Evolutionary conservation across 1,140 invertebrate genomes (phyloP).

Genomic region (Papilio machaon): DNA sequence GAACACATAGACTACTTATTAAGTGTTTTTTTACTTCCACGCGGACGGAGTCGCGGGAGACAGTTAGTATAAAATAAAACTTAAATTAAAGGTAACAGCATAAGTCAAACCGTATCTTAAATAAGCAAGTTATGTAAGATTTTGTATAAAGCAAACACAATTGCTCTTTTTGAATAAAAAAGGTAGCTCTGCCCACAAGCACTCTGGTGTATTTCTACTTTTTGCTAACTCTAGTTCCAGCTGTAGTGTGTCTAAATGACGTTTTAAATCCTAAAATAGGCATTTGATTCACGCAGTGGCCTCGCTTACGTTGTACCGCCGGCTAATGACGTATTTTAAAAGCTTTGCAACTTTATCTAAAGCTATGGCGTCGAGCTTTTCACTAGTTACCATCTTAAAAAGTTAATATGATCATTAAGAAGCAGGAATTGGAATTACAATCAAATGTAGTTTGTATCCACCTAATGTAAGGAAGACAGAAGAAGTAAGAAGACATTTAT

Average conservation of each 20-base stretch:
- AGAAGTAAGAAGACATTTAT: no score
- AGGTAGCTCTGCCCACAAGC: no score
- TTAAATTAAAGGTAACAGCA: no score
- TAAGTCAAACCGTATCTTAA: no score
- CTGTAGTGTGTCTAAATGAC: no score
- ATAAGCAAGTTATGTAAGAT: no score
- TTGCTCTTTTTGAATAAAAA: not conserved
- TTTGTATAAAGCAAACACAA: not conserved
- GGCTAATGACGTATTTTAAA: constrained; percentile 10
- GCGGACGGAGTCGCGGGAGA: no score
- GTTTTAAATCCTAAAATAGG: not conserved
- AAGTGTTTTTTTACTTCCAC: no score
- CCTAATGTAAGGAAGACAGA: no score
- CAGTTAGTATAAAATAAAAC: no score
- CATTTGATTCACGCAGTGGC: constrained; percentile 6
- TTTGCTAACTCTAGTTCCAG: not conserved
- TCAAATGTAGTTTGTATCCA: not conserved
- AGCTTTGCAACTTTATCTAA: constrained; percentile 6
- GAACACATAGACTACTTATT: no score
- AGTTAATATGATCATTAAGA: not conserved
- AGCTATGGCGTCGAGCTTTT: not conserved
- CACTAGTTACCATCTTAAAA: not conserved
- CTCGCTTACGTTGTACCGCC: not conserved
- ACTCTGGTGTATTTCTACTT: not conserved
- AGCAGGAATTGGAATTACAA: not conserved